These are phyloP conservation scores for Decapterus maruadsi DNA, from an alignment of 2,797 vertebrate species.

Conservation along the genomic window DNA sequence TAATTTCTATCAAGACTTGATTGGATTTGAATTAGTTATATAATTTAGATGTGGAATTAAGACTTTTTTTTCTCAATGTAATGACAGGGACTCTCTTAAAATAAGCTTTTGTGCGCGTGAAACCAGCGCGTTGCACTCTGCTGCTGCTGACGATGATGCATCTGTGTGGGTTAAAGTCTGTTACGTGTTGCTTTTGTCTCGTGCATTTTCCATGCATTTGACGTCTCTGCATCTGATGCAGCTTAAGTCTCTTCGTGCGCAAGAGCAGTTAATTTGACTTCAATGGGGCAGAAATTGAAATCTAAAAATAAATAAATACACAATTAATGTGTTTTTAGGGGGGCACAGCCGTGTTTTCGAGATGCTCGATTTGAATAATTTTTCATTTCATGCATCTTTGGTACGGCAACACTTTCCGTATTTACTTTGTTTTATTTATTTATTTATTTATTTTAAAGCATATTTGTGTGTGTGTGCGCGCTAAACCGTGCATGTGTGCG, in stretches of 20 bases:
- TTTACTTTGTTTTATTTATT: no score
- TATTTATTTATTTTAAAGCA: slow-evolving; percentile 18
- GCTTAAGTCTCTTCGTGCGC: not conserved
- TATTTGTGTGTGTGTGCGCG: slow-evolving; percentile 6
- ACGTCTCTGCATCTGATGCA: not conserved
- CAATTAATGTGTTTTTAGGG: not conserved
- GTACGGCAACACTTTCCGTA: not conserved
- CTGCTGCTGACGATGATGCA: not conserved
- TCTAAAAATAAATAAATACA: slow-evolving; percentile 36
- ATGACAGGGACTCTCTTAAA: not conserved
- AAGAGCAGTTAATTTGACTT: slow-evolving; percentile 20
- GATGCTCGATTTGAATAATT: not conserved
- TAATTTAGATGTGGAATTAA: slow-evolving; percentile 21
- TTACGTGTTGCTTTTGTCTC: not conserved
- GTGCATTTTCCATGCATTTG: slow-evolving; percentile 1
- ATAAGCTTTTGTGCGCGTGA: slow-evolving; percentile 3
- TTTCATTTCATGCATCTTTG: slow-evolving; percentile 38
- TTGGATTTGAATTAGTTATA: slow-evolving; percentile 24
- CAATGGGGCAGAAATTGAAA: slow-evolving; percentile 31
- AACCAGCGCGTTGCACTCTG: not conserved
- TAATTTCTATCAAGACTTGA: not conserved
- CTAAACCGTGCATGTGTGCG: not conserved
- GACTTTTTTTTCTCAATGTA: not conserved
- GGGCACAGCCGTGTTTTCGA: not conserved
- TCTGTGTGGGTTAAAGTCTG: slow-evolving; percentile 13